Base-by-base conservation (phyloP, 2,797 vertebrate genomes). In the Chaetodon trifasciatus region DNA sequence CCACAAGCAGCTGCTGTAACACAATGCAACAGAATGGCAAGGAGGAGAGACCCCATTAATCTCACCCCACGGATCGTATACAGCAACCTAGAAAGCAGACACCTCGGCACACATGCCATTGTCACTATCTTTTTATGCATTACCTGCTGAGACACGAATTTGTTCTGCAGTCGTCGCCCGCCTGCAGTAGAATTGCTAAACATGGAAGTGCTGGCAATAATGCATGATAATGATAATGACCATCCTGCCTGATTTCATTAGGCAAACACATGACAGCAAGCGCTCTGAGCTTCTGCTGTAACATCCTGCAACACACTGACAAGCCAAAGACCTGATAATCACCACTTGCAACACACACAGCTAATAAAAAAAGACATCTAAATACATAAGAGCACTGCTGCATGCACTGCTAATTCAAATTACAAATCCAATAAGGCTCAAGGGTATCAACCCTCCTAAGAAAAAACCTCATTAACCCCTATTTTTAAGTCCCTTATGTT, bases 11-110 rank as follows among this genome's bases (percentile, higher is more conserved):
- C 92, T 91, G 92, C 89, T 93, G 91, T 86, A 93, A 94, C 90
- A 93, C 93, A 94, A 93, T 88, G 92, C 93, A 93, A 94, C 82
- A 91, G 87, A 92, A 91, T 81, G 91, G 85, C 90, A 89, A 85
- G 69, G 61, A 65, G 85, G 82, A 88, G 82, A 89, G 86, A 86
- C 75, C 79, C 85, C 86, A 91, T 95, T 93, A 91, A 94, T 94
- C 91, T 92, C 91, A 82, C 78, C 83, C 79, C 78, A 64, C 21
- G 49, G 85, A 81, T 78, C 46, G 52, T 42, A 86, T 83, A 82
- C 68, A 65, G 76, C 90, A 82, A 79, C 69, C 82, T 80, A 81
- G 83, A 90, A 88, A 90, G 85, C 69, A 85, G 65, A 76, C 56
- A 64, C 11, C 61, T 61, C 57, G 35, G 62, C 79, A 81, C 78